Percentiles rank a stretch among this genome's conserved stretches.
Conservation (phyloP, 2,797 vertebrate species). For the Pyrocephalus nanus region DNA sequence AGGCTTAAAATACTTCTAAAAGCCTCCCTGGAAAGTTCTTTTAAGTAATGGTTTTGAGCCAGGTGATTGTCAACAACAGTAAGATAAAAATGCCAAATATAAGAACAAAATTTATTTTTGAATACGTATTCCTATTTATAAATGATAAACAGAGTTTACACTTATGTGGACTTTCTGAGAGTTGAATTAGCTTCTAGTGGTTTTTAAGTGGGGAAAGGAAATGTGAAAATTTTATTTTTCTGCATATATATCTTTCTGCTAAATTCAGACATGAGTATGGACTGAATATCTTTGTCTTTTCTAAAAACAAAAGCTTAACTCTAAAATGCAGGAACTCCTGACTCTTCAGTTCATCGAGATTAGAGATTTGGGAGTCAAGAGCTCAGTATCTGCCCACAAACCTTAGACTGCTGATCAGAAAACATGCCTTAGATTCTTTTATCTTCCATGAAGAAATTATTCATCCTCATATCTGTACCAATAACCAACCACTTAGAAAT, state of each 20-base stretch:
- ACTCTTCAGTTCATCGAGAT: background rate
- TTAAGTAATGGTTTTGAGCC: conserved; percentile 16
- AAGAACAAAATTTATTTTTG: conserved; percentile 55
- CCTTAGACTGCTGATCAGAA: background rate
- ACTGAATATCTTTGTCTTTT: background rate
- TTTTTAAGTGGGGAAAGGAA: background rate
- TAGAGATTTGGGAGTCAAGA: background rate
- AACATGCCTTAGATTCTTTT: background rate
- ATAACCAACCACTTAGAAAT: background rate
- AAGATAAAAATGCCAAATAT: background rate
- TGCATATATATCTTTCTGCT: background rate
- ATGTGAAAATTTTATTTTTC: background rate
- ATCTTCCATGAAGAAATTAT: background rate
- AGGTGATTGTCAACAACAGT: conserved; percentile 1
- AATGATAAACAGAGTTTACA: background rate
- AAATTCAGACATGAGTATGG: background rate
- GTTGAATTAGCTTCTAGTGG: background rate
- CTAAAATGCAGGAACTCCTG: background rate
- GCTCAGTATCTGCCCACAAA: background rate
- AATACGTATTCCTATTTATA: conserved; percentile 29
- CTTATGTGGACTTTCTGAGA: background rate
- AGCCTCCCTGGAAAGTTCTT: background rate
- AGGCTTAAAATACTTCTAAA: background rate
- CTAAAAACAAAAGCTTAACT: background rate
- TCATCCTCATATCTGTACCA: background rate